Conservation (phyloP, 2,797 vertebrate species). For the Philypnodon macrostomus region DNA sequence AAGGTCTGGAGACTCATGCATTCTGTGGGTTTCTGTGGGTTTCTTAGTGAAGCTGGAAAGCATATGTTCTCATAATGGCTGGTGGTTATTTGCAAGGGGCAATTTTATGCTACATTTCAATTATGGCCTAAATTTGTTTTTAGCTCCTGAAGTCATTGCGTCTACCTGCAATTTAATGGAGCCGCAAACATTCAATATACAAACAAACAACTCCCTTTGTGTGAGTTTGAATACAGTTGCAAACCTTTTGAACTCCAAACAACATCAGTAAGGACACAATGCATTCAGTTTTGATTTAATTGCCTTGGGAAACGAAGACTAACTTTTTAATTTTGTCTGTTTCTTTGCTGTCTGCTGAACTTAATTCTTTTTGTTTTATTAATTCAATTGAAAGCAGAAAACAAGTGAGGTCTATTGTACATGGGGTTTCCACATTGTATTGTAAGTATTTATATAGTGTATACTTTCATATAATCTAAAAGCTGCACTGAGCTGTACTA, state of each 20-base stretch:
- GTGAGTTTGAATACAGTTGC: slow-evolving; percentile 76
- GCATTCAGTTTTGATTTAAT: slow-evolving; percentile 28
- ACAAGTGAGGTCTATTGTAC: no score
- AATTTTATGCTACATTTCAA: slow-evolving; percentile 99
- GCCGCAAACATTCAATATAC: slow-evolving; percentile 81
- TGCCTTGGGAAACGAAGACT: slow-evolving; percentile 14
- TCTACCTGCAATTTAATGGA: slow-evolving; percentile 85
- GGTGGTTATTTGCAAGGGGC: slow-evolving; percentile 96
- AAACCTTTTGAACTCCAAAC: slow-evolving; percentile 51
- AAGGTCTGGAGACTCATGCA: slow-evolving; percentile 68
- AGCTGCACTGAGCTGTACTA: no score
- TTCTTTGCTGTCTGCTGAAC: neutral
- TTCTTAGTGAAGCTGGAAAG: slow-evolving; percentile 78
- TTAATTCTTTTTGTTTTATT: no score
- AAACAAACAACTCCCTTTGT: slow-evolving; percentile 29
- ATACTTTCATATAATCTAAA: no score
- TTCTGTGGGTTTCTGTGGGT: slow-evolving; percentile 52
- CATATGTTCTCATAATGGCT: slow-evolving; percentile 90
- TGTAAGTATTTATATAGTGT: no score
- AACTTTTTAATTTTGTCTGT: neutral
- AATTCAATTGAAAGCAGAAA: no score
- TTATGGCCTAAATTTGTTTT: slow-evolving; percentile 97
- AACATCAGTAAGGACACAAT: slow-evolving; percentile 30
- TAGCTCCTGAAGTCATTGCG: slow-evolving; percentile 85
- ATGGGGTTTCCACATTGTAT: no score